phyloP scores from a whole-genome alignment of 1,140 invertebrate genomes.

The Harlomillsia oculata region DNA sequence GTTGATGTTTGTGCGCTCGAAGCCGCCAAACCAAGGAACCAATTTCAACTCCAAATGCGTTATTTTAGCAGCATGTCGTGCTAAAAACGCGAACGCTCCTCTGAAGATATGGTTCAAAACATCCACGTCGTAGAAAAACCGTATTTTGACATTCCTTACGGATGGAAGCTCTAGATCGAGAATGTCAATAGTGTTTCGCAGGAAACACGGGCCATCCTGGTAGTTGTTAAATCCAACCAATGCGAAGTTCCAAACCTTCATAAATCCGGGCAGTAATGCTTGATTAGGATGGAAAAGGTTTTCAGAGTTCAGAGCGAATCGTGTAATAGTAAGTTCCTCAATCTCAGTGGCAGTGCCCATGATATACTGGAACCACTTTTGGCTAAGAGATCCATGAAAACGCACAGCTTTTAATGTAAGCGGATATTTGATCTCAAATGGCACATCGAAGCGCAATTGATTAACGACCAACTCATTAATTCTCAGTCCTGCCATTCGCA shows the following conservation, averaged over 20 bases:
- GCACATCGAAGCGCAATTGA: slow-evolving; percentile 3
- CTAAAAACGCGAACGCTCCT: background rate
- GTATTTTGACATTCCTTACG: background rate
- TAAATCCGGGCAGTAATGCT: slow-evolving; percentile 5
- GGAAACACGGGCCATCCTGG: background rate
- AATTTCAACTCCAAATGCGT: no score
- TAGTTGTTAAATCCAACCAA: slow-evolving; percentile 1
- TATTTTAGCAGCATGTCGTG: background rate
- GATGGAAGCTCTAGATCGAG: background rate
- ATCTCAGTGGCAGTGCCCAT: background rate
- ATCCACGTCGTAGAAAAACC: background rate
- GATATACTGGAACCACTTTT: slow-evolving; percentile 11
- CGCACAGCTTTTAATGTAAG: slow-evolving; percentile 4
- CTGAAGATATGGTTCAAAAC: background rate
- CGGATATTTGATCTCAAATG: slow-evolving; percentile 15
- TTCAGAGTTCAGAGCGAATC: slow-evolving; percentile 9
- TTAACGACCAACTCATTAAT: slow-evolving; percentile 19
- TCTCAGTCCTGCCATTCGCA: slow-evolving; percentile 3
- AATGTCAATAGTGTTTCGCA: background rate
- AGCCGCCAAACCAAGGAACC: no score
- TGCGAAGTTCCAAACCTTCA: slow-evolving; percentile 13
- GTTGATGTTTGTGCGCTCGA: no score
- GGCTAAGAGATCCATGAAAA: slow-evolving; percentile 14
- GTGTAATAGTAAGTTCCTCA: slow-evolving; percentile 14
- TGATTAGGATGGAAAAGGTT: slow-evolving; percentile 7